Base-by-base conservation (phyloP, 2,113 vertebrate species). In the Lethenteron reissneri region DNA sequence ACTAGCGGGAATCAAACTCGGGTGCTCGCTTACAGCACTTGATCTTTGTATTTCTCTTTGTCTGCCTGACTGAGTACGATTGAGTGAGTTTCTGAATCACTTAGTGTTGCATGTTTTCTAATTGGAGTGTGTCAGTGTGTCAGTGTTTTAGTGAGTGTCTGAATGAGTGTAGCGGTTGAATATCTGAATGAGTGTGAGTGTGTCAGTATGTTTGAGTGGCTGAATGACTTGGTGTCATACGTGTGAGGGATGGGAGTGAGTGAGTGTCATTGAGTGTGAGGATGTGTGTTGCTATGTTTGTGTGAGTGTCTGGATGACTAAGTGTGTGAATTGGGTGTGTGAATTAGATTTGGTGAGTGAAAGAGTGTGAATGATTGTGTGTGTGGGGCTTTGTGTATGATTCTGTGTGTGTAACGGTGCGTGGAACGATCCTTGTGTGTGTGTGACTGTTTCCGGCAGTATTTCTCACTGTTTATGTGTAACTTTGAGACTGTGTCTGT, bases 101-200 rank as follows among this genome's bases (percentile, higher is more conserved):
- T 41, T 7, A 41, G 41, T 41, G 41, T 41, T 41, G 7, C 41
- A 41, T 41, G 41, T 41, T 41, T 41, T 41, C 4, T 41, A 41
- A 41, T 41, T 41, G 41, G 41, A 41, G 41, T 41, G 41, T 41
- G 5, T 7, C 41, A 6, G 41, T 41, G 41, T 41, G 41, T 41
- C 77, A 96, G 78, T 82, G 83, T 89, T 83, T 86, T 88, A 75
- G 92, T 97, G 81, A 90, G 90, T 81, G 57, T 21, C 13, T 19
- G 19, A 58, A 57, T 72, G 60, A 56, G 21, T 72, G 25, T 56
- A 15, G 10, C 58, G 17, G 58, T 71, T 71, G 21, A 71, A 14
- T 72, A 17, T 10, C 56, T 56, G 72, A 57, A 41, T 41, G 41
- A 41, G 41, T 41, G 25, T 41, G 41, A 41, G 41, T 41, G 41